phyloP scores from a whole-genome alignment of 2,113 vertebrate species.

The Mus pahari region DNA sequence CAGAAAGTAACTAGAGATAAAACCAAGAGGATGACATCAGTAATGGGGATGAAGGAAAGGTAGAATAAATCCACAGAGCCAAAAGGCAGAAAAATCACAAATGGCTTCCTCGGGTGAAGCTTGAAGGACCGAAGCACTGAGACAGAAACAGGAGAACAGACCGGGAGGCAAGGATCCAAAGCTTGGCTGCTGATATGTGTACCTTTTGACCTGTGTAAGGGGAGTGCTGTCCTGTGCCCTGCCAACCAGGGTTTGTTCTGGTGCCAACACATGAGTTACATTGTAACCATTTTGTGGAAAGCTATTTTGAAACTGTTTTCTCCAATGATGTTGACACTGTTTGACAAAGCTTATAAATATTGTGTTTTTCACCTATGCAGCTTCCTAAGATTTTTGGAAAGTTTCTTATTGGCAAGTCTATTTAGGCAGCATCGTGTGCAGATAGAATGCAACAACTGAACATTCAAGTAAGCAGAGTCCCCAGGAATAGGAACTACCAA shows the following conservation, averaged over 20 bases:
- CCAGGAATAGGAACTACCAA: not conserved
- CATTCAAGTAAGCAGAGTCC: not conserved
- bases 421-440: constrained; percentile 5
- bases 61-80: not conserved
- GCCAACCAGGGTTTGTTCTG: not conserved
- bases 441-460: not conserved
- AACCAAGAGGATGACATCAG: not conserved
- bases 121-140: not conserved
- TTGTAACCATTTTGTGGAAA: not conserved
- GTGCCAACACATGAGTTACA: not conserved
- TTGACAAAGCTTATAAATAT: not conserved
- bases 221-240: not conserved
- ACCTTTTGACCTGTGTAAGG: not conserved
- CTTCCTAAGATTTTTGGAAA: not conserved
- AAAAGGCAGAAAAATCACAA: not conserved
- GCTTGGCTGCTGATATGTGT: not conserved
- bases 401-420: not conserved
- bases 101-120: not conserved
- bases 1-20: not conserved
- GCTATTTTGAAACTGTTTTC: not conserved
- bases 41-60: not conserved
- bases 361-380: not conserved
- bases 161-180: not conserved
- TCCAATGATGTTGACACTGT: not conserved
- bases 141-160: not conserved